Percentiles rank a stretch among this genome's conserved stretches.
Evolutionary conservation across 2,888 invertebrate genomes (phyloP).

Genomic region (Drosophila infuscata): DNA sequence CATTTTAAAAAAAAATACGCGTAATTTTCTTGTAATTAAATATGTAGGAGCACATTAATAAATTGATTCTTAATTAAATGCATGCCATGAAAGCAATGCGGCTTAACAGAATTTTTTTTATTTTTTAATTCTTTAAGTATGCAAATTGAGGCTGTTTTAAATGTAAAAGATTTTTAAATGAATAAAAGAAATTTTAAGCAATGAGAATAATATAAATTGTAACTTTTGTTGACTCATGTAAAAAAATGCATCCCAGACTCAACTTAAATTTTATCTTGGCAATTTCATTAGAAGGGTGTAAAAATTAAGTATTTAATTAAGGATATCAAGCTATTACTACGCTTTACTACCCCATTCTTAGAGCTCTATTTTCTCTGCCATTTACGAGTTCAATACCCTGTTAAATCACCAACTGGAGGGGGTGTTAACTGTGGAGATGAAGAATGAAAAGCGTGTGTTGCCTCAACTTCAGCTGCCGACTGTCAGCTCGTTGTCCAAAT

Average conservation of each 20-base stretch:
- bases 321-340: not conserved
- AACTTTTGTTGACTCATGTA: not conserved
- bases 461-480: slow-evolving; percentile 31
- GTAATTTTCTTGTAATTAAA: slow-evolving; percentile 66
- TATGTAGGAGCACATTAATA: slow-evolving; percentile 57
- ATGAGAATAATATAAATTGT: not conserved
- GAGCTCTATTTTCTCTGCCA: not conserved
- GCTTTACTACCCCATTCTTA: not conserved
- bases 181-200: not conserved
- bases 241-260: not conserved
- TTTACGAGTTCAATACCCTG: slow-evolving; percentile 34
- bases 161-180: not conserved
- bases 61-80: slow-evolving; percentile 73
- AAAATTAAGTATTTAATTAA: not conserved
- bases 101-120: not conserved
- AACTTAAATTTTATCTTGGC: too few species aligned
- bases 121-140: not conserved
- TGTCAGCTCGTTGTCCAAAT: slow-evolving; percentile 78
- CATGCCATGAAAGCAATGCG: slow-evolving; percentile 25
- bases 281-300: not conserved
- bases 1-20: slow-evolving; percentile 35
- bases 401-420: slow-evolving; percentile 10
- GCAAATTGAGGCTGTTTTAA: not conserved
- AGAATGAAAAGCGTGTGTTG: slow-evolving; percentile 29
- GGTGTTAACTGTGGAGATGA: slow-evolving; percentile 15